phyloP scores from a whole-genome alignment of 2,797 vertebrate species.

The Pitangus sulphuratus region DNA sequence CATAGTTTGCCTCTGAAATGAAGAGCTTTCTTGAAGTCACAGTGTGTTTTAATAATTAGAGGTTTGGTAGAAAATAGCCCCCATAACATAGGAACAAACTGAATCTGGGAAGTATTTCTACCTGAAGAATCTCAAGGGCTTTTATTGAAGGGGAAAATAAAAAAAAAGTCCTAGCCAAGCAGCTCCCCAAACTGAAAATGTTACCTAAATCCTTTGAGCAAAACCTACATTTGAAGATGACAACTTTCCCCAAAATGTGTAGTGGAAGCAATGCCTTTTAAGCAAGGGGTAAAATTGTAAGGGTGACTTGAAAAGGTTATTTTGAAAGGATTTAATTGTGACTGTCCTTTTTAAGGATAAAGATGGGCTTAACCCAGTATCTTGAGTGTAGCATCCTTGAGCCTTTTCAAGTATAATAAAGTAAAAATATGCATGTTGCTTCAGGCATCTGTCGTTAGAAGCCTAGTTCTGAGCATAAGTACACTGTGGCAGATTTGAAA shows the following conservation, averaged over 20 bases:
- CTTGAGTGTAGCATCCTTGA: not conserved
- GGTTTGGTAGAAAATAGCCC: not conserved
- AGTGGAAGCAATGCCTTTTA: not conserved
- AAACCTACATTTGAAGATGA: not conserved
- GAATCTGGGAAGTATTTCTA: not conserved
- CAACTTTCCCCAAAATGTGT: not conserved
- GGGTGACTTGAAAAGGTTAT: not conserved
- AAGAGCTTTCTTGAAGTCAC: not conserved
- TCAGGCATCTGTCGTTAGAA: not conserved
- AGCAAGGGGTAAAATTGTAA: not conserved
- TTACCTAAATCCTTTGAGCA: not conserved
- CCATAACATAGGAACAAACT: rapidly evolving
- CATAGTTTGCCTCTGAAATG: not conserved
- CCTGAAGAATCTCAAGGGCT: not conserved
- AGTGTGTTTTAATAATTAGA: not conserved
- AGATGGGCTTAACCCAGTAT: not conserved
- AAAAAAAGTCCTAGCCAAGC: not conserved
- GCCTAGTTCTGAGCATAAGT: not conserved
- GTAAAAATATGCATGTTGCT: not conserved
- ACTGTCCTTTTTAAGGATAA: not conserved
- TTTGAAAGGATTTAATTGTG: not conserved
- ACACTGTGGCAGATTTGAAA: conserved; percentile 33
- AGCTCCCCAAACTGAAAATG: not conserved
- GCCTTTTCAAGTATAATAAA: not conserved
- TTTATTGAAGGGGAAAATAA: not conserved